Base-by-base conservation (phyloP, 2,888 invertebrate species). In the Noctua janthina region DNA sequence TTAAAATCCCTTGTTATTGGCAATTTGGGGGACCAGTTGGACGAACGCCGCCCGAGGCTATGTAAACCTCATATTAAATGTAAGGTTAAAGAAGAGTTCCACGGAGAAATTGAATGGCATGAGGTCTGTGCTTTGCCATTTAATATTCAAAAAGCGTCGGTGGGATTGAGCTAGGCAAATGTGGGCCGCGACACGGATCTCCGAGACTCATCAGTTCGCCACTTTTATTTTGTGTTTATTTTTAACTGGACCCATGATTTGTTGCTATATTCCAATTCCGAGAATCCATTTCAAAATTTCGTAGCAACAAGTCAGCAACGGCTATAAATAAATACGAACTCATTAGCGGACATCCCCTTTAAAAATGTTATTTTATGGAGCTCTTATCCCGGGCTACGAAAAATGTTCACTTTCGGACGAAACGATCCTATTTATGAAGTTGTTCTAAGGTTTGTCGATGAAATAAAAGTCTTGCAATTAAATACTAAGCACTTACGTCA, bases 121-220 rank as follows among this genome's bases (percentile, higher is more conserved):
- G 86, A 90, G 90, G 91, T 92, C 81, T 87, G 86, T 90, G 89
- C 90, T 91, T 90, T 89, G 90, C 89, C 90, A 92, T 95, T 95
- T 95, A 94, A 93, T 95, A 96, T 96, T 96, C 96, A 93, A 91
- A 93, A 92, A 93, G 94, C 94, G 95, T 95, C 92, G 89, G 93
- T 90, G 93, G 93, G 93, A 94, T 95, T 94, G 92, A 94, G 91
- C 94, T 94, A 93, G 93, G 92, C 90, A 93, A 93, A 96, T 95
- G 95, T 96, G 92, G 94, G 94, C 92, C 93, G 93, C 92, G 94
- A 94, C 95, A 95, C 95, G 95, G 95, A 95, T 94, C 94, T 94
- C 90, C 79, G 84, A 92, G 90, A 90, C 90, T 89, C 91, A 91
- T 91, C 91, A 88, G 89, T 89, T 91, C 84, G 84, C 87, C 83